phyloP scores from a whole-genome alignment of 2,113 vertebrate genomes.

The Symphodus melops region DNA sequence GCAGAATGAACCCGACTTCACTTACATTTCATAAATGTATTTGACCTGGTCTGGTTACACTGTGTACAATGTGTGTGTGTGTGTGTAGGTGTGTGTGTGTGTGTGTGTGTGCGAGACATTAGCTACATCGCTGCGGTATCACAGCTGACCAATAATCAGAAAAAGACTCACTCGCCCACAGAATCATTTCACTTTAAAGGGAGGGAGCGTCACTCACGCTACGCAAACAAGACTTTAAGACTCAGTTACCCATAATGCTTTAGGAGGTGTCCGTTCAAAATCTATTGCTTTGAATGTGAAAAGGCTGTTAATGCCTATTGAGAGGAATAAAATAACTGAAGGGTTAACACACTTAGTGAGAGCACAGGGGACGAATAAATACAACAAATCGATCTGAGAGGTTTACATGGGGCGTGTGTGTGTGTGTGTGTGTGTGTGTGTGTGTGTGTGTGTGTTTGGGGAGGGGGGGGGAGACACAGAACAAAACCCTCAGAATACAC shows the following conservation, averaged over 20 bases:
- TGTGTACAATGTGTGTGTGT: constrained; percentile 18
- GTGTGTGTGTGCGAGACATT: constrained; percentile 21
- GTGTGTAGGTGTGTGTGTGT: constrained; percentile 33
- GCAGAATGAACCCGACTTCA: constrained; percentile 19
- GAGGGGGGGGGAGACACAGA: constrained; percentile 23
- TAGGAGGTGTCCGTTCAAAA: constrained; percentile 54
- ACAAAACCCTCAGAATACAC: constrained; percentile 69
- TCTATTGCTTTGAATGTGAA: constrained; percentile 76
- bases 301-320: constrained; percentile 43
- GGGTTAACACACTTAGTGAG: constrained; percentile 38
- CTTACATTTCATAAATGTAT: too few relatives aligned
- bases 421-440: background rate
- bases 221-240: constrained; percentile 23
- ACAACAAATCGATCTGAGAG: constrained; percentile 51
- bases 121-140: constrained; percentile 64
- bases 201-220: constrained; percentile 46
- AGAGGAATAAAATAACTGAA: constrained; percentile 14
- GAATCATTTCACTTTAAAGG: constrained; percentile 68
- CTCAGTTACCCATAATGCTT: constrained; percentile 59
- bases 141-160: constrained; percentile 31
- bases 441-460: background rate
- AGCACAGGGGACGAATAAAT: constrained; percentile 52
- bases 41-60: constrained; percentile 12
- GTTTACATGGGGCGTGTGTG: constrained; percentile 10
- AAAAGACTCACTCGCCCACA: constrained; percentile 39